Evolutionary conservation across 2,888 invertebrate species (phyloP).

Genomic region (Rapana venosa): DNA sequence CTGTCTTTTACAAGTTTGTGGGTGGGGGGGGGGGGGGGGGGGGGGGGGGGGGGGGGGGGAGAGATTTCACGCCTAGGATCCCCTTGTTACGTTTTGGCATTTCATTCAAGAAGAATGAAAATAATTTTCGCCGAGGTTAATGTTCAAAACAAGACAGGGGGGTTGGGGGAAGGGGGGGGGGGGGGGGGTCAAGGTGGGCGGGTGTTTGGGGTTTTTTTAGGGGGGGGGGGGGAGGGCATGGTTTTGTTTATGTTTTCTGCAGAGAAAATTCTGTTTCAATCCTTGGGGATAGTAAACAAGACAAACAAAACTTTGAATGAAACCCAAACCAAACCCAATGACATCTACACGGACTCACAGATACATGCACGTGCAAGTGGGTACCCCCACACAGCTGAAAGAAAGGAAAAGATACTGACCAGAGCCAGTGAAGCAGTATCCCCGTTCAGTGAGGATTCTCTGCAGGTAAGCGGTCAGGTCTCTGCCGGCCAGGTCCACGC

Average conservation of each 20-base stretch:
- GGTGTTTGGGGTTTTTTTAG: too few species aligned
- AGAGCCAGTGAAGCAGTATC: constrained; percentile 76
- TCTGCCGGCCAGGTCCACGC: constrained; percentile 62
- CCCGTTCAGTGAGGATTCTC: constrained; percentile 74
- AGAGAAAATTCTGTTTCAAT: background rate
- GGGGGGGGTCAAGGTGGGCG: too few species aligned
- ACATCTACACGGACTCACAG: background rate
- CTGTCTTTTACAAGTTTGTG: background rate
- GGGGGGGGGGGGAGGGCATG: too few species aligned
- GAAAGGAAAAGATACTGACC: background rate
- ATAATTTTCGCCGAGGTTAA: too few species aligned
- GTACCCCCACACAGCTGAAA: background rate
- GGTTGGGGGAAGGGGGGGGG: too few species aligned
- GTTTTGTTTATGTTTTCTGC: too few species aligned
- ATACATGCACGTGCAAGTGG: background rate
- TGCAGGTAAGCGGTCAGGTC: constrained; percentile 62
- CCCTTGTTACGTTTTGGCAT: too few species aligned
- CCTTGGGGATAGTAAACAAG: background rate
- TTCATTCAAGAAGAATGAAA: too few species aligned
- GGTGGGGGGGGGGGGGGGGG: too few species aligned
- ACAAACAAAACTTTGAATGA: background rate
- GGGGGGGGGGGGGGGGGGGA: too few species aligned
- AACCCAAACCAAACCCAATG: background rate
- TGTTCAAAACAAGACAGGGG: too few species aligned
- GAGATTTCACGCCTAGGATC: background rate